phyloP scores from a whole-genome alignment of 2,888 invertebrate species.

The Bombylius major region DNA sequence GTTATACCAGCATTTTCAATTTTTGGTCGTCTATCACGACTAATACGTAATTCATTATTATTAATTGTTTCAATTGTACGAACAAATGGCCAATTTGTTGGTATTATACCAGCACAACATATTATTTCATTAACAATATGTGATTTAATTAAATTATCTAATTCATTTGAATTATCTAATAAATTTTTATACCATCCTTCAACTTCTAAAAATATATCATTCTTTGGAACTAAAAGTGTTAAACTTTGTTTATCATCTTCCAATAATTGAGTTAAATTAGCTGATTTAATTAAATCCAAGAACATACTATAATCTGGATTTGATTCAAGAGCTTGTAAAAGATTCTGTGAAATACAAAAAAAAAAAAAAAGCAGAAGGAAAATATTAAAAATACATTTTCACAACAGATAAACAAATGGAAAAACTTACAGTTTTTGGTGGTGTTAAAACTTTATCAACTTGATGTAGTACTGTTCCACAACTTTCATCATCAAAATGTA shows the following conservation, averaged over 20 bases:
- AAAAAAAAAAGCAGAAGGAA: background rate
- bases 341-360: slow-evolving; percentile 19
- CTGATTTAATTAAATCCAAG: slow-evolving; percentile 27
- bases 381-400: background rate
- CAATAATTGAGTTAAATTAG: slow-evolving; percentile 31
- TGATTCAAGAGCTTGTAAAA: slow-evolving; percentile 26
- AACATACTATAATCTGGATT: slow-evolving; percentile 35
- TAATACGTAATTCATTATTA: slow-evolving; percentile 29
- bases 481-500: slow-evolving; percentile 47
- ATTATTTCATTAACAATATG: slow-evolving; percentile 36
- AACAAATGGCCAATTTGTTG: slow-evolving; percentile 36
- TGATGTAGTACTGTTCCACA: slow-evolving; percentile 57
- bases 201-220: slow-evolving; percentile 34
- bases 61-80: slow-evolving; percentile 32
- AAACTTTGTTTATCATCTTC: slow-evolving; percentile 25
- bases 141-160: slow-evolving; percentile 28
- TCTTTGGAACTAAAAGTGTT: slow-evolving; percentile 34
- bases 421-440: slow-evolving; percentile 26
- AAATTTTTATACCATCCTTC: slow-evolving; percentile 23
- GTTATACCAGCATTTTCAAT: slow-evolving; percentile 36
- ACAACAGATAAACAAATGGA: background rate
- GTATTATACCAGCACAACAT: slow-evolving; percentile 36
- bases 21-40: slow-evolving; percentile 35
- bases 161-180: slow-evolving; percentile 20
- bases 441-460: slow-evolving; percentile 44